Percentiles rank a stretch among this genome's conserved stretches.
These are phyloP conservation scores for Ascidia mentula DNA, from an alignment of 23 tunicate species.

Conservation along the genomic window DNA sequence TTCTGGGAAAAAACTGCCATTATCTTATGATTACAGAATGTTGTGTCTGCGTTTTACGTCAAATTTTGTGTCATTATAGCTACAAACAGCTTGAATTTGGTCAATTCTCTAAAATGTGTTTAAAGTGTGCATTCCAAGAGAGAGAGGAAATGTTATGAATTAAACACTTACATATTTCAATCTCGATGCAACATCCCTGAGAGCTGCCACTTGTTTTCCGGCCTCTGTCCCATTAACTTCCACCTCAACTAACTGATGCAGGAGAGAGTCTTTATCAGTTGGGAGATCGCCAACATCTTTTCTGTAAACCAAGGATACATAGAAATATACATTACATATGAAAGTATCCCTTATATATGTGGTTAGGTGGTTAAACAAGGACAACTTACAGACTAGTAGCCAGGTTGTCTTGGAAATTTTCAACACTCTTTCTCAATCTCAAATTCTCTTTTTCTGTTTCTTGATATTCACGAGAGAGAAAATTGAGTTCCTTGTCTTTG, in stretches of 20 bases:
- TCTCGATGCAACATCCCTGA: slow-evolving; percentile 38
- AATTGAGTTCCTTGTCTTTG: slow-evolving; percentile 55
- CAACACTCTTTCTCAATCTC: slow-evolving; percentile 68
- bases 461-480: slow-evolving; percentile 56
- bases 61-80: too few species aligned
- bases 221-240: slow-evolving; percentile 54
- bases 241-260: slow-evolving; percentile 41
- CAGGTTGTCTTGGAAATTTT: slow-evolving; percentile 33
- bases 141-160: too few species aligned
- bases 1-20: too few species aligned
- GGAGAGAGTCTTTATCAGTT: slow-evolving; percentile 33
- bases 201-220: slow-evolving; percentile 73
- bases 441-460: slow-evolving; percentile 81
- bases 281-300: slow-evolving; percentile 7
- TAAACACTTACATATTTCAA: slow-evolving; percentile 59
- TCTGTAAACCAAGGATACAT: neutral
- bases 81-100: too few species aligned
- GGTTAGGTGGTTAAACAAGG: too few species aligned
- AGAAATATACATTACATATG: too few species aligned
- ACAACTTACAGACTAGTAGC: slow-evolving; percentile 51
- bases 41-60: too few species aligned
- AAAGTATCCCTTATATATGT: too few species aligned
- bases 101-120: too few species aligned
- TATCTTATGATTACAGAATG: too few species aligned
- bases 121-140: too few species aligned